A percentile compares a stretch with the other conserved stretches of the same genome.
These are phyloP conservation scores for Gracilinanus agilis DNA, from an alignment of 2,113 vertebrate genomes.

Conservation along the genomic window DNA sequence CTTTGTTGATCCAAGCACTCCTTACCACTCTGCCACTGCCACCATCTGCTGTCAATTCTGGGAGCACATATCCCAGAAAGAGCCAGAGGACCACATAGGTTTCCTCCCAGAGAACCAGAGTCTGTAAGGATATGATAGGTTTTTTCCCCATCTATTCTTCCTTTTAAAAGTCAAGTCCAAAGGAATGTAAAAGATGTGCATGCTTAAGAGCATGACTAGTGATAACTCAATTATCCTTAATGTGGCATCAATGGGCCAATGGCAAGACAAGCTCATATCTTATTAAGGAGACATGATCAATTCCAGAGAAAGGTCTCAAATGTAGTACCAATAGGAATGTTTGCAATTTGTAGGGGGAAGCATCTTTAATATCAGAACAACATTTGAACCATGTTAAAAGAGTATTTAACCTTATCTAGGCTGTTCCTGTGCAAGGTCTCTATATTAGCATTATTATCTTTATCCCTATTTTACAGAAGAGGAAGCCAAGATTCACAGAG, in stretches of 20 bases:
- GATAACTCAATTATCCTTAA: background rate
- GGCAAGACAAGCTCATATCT: background rate
- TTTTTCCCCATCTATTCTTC: background rate
- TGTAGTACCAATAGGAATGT: background rate
- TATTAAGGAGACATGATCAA: background rate
- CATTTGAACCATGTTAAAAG: background rate
- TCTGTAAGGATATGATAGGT: background rate
- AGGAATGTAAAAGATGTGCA: background rate
- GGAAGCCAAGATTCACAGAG: background rate
- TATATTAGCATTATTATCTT: background rate
- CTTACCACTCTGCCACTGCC: background rate
- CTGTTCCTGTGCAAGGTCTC: background rate
- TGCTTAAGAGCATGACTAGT: background rate
- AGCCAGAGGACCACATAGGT: background rate
- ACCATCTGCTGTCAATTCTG: background rate
- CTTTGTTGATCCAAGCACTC: background rate
- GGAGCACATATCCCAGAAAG: background rate
- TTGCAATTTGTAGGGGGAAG: background rate
- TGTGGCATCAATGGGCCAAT: background rate
- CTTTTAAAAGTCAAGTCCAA: background rate
- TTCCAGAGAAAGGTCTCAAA: background rate
- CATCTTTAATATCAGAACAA: background rate
- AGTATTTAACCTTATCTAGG: background rate
- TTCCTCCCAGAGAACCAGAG: background rate
- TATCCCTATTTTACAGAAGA: background rate